phyloP scores from a whole-genome alignment of 2,113 vertebrate species.

The Puma concolor region DNA sequence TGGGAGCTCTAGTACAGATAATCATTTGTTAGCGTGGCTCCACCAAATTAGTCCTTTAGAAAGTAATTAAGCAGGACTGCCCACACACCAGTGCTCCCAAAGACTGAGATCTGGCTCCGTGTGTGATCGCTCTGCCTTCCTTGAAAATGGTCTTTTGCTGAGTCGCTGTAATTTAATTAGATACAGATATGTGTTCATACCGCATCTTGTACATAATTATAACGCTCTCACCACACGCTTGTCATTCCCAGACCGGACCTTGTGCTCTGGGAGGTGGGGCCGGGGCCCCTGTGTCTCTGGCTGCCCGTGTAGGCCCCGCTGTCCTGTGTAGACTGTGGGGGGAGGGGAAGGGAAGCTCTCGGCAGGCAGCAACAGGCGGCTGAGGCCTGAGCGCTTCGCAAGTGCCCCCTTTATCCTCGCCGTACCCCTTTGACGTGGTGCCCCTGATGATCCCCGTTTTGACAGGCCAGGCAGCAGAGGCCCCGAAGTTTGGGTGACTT shows the following conservation, averaged over 20 bases:
- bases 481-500: fast-evolving
- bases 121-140: slow-evolving; percentile 56
- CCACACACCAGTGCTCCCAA: slow-evolving; percentile 59
- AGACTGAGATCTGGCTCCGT: slow-evolving; percentile 32
- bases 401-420: too few relatives aligned
- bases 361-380: fast-evolving
- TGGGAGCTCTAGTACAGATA: slow-evolving; percentile 41
- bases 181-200: neutral
- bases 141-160: slow-evolving; percentile 59
- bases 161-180: slow-evolving; percentile 5
- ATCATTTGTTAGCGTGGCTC: slow-evolving; percentile 71
- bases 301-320: neutral
- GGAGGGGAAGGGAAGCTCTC: neutral
- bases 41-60: slow-evolving; percentile 61
- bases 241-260: neutral
- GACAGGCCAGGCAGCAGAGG: neutral
- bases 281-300: fast-evolving
- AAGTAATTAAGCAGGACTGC: slow-evolving; percentile 63
- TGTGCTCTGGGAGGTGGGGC: neutral
- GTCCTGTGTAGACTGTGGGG: neutral
- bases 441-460: neutral
- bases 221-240: neutral
- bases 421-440: too few relatives aligned
- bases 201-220: neutral
- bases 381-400: neutral